phyloP scores from a whole-genome alignment of 2,888 invertebrate genomes.

The Agrotis exclamationis region DNA sequence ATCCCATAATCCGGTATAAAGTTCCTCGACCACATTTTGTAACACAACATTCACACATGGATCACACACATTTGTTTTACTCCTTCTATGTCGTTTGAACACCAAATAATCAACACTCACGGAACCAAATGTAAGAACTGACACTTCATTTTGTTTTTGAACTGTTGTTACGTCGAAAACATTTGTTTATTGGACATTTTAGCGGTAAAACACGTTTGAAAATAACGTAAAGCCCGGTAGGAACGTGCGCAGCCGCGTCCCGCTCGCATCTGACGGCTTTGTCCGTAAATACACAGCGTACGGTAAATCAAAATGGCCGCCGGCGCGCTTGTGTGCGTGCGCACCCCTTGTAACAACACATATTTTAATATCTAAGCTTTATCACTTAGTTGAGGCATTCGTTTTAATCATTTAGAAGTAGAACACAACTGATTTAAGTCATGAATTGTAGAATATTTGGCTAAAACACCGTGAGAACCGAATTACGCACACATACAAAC shows the following conservation, averaged over 20 bases:
- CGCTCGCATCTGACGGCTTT: constrained; percentile 91
- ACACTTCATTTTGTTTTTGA: constrained; percentile 91
- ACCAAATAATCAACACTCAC: constrained; percentile 89
- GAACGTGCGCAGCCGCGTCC: constrained; percentile 90
- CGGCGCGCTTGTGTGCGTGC: constrained; percentile 83
- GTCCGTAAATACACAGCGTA: constrained; percentile 90
- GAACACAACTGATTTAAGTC: constrained; percentile 75
- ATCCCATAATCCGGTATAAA: constrained; percentile 93
- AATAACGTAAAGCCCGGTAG: constrained; percentile 83
- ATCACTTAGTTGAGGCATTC: constrained; percentile 45
- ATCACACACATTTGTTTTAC: constrained; percentile 91
- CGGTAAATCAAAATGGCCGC: constrained; percentile 91
- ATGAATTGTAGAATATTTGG: constrained; percentile 68
- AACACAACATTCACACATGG: constrained; percentile 91
- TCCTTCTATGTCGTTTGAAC: constrained; percentile 86
- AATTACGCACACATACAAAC: constrained; percentile 83
- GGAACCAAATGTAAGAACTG: constrained; percentile 89
- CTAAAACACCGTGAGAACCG: constrained; percentile 84
- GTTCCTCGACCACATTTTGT: constrained; percentile 93
- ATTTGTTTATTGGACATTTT: constrained; percentile 86
- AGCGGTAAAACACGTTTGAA: constrained; percentile 90
- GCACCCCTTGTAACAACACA: constrained; percentile 78
- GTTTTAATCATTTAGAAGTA: constrained; percentile 58
- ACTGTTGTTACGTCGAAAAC: constrained; percentile 86
- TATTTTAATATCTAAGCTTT: constrained; percentile 69